Conservation (phyloP, 2,888 invertebrate species). For the Acronicta psi region DNA sequence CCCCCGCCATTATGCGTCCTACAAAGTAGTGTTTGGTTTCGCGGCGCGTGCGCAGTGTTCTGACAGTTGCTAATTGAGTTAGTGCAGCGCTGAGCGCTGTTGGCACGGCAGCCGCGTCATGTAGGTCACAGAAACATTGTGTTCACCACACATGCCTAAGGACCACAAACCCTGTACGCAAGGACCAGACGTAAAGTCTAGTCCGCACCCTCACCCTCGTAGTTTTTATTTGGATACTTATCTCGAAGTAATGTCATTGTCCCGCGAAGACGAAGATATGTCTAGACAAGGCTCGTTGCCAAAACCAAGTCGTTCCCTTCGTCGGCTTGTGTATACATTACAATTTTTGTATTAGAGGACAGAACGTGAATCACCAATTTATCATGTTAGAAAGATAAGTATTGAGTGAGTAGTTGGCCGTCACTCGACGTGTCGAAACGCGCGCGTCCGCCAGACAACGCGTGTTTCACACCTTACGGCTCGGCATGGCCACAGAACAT, state of each 20-base stretch:
- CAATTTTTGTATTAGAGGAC: constrained; percentile 6
- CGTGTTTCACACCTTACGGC: constrained; percentile 12
- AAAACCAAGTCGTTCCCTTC: constrained; percentile 18
- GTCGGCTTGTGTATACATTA: constrained; percentile 7
- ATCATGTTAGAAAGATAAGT: constrained; percentile 17
- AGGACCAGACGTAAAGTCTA: constrained; percentile 8
- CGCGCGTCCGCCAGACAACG: neutral
- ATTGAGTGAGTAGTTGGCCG: constrained; percentile 12
- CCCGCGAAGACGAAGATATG: constrained; percentile 8
- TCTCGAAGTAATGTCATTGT: constrained; percentile 16
- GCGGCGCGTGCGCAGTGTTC: constrained; percentile 53
- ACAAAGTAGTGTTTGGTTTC: constrained; percentile 11
- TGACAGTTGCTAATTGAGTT: constrained; percentile 68
- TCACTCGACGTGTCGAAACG: constrained; percentile 9
- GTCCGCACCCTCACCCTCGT: neutral
- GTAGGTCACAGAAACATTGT: constrained; percentile 63
- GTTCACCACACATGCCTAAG: constrained; percentile 6
- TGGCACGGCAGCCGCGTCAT: constrained; percentile 58
- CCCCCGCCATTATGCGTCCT: neutral
- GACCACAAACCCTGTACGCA: neutral
- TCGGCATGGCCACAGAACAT: neutral
- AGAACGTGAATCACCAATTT: constrained; percentile 15
- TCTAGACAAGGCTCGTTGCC: constrained; percentile 41
- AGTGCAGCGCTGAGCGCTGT: constrained; percentile 52
- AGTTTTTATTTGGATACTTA: constrained; percentile 16